These are phyloP conservation scores for Scelioninae gen. 2 DNA, from an alignment of 2,888 invertebrate species.

Conservation along the genomic window DNA sequence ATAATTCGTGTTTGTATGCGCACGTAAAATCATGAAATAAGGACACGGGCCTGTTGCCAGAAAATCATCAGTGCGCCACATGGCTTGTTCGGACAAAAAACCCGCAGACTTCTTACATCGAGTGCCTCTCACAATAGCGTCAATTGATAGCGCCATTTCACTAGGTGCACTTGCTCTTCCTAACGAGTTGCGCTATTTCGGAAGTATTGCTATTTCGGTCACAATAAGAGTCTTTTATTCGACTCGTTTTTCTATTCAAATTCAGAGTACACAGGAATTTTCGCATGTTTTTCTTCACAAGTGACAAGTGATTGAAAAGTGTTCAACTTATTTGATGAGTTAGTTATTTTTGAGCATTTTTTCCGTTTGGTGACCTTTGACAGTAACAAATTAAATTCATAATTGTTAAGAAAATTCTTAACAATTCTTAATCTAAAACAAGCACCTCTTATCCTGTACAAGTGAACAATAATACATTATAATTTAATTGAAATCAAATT, in stretches of 20 bases:
- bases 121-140: conserved; percentile 19
- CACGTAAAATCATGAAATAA: conserved; percentile 22
- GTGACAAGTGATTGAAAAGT: neutral
- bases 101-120: conserved; percentile 12
- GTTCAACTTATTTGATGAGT: neutral
- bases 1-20: neutral
- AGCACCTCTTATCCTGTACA: too few relatives aligned
- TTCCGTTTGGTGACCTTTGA: too few relatives aligned
- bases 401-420: too few relatives aligned
- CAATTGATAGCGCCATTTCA: conserved; percentile 12
- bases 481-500: too few relatives aligned
- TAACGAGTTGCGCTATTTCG: conserved; percentile 5
- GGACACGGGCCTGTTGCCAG: conserved; percentile 47
- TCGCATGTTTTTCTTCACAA: too few relatives aligned
- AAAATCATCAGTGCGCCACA: conserved; percentile 20
- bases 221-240: neutral
- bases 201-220: conserved; percentile 2
- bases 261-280: too few relatives aligned
- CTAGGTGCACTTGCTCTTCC: conserved; percentile 12
- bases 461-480: too few relatives aligned
- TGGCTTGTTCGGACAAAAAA: conserved; percentile 14
- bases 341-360: too few relatives aligned
- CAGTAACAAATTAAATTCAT: too few relatives aligned
- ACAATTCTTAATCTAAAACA: too few relatives aligned
- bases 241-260: too few relatives aligned